phyloP scores from a whole-genome alignment of 2,888 invertebrate genomes.

The Harpagoxenus sublaevis region DNA sequence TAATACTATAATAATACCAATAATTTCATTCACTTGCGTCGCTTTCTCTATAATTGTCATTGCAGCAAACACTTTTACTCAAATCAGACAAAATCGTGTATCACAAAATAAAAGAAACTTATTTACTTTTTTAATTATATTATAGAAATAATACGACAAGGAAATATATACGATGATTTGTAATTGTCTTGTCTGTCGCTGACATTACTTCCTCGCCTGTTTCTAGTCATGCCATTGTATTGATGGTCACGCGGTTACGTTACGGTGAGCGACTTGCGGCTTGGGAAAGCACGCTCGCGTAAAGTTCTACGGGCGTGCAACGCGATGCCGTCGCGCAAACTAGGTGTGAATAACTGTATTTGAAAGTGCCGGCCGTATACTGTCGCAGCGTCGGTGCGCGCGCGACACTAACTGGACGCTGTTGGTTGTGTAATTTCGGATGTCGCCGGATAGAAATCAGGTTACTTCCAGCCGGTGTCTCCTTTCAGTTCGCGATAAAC shows the following conservation, averaged over 20 bases:
- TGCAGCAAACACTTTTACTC: not conserved
- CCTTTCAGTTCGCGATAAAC: slow-evolving; percentile 21
- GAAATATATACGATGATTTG: not conserved
- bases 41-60: not conserved
- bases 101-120: not conserved
- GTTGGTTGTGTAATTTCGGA: slow-evolving; percentile 64
- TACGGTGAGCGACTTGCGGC: slow-evolving; percentile 43
- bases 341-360: slow-evolving; percentile 65
- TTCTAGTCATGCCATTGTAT: slow-evolving; percentile 38
- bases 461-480: slow-evolving; percentile 46
- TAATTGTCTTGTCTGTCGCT: not conserved
- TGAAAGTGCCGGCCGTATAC: slow-evolving; percentile 55
- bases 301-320: slow-evolving; percentile 42
- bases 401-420: slow-evolving; percentile 29
- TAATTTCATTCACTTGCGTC: not conserved
- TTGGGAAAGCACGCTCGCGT: slow-evolving; percentile 51
- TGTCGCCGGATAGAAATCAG: slow-evolving; percentile 61
- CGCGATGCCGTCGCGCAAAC: slow-evolving; percentile 53
- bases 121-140: not conserved
- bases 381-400: slow-evolving; percentile 11
- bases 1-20: not conserved
- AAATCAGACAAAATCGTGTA: not conserved
- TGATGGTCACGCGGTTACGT: slow-evolving; percentile 48
- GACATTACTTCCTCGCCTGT: slow-evolving; percentile 1
- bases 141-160: not conserved